Base-by-base conservation (phyloP, 2,888 invertebrate species). In the Hypselothyrea guttata region DNA sequence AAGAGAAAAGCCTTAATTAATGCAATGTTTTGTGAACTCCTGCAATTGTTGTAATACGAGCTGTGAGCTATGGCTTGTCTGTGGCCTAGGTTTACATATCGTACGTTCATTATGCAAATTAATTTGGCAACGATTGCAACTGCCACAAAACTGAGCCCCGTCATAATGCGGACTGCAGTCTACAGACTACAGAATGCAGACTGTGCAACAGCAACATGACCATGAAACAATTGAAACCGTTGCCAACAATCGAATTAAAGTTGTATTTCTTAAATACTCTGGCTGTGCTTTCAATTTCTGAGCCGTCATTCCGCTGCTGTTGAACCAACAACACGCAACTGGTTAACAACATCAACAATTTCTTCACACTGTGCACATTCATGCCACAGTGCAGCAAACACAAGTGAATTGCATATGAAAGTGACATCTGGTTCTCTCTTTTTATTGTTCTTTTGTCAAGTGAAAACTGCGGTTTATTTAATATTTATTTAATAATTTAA, bases 171-270 rank as follows among this genome's bases (percentile, higher is more conserved):
- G 49, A 37, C 45, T 40, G 40, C 40, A n/a, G n/a, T n/a, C n/a
- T n/a, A n/a, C n/a, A n/a, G n/a, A n/a, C n/a, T n/a, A 5, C 22
- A 22, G 28, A 28, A 7, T 5, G 28, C 5, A 28, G 8, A 1
- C 4, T 7, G 22, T 47, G 12, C 40, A 48, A 18, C 40, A 62
- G 30, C 34, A 22, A 15, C 35, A 47, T 40, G 78, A 52, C 78
- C 78, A 78, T 79, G 78, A 78, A 79, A 73, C 75, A 58, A 68
- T 53, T 73, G n/a, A n/a, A n/a, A n/a, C n/a, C n/a, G 66, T 59
- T 41, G 59, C 52, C 70, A 61, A 58, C 55, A 75, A 65, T 76
- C 71, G 78, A 67, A 67, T 75, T 78, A 15, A 58, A 67, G 59
- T 75, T 69, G 54, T 22, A 61, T 75, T 69, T 57, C 27, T 49